Evolutionary conservation across 2,113 vertebrate genomes (phyloP), one percentile per base, ranked within the genome.

Genomic region (Paraplagusia blochii): DNA sequence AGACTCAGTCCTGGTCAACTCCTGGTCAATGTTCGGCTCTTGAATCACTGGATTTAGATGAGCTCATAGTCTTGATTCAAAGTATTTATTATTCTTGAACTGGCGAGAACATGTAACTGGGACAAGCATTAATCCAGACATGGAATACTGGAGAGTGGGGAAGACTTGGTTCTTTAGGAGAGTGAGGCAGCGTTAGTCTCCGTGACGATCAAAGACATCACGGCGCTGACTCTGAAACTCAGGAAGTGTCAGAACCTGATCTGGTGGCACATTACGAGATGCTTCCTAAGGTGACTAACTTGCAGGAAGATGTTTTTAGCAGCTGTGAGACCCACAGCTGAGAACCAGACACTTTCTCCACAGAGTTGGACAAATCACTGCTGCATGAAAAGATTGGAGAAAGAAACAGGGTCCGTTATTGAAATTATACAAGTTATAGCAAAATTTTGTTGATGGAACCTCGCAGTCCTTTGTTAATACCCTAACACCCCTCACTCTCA

Each of bases 291-390:
- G 57, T 69, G 46, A 19, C 18, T 0, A 43, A 46, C 60, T 74
- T 65, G 36, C 47, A 9, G 36, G 35, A n/a, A 53, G 56, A 89
- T 84, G 76, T 59, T 54, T 88, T 77, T 35, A 82, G 72, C 88
- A 91, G 86, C 82, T 88, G 86, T 69, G 66, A 64, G 66, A 18
- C 33, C 70, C 63, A 36, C 61, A 8, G 56, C 57, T 72, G 58
- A 16, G 36, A 10, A 46, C n/a, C 54, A 19, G 43, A 65, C 22
- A 8, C 9, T 15, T 62, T 44, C 58, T 40, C 14, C 7, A 9
- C 29, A 43, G 68, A 76, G 47, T 29, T 29, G 22, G 22, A 29
- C 22, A 6, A 29, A 29, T 29, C 22, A 29, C 38, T 40, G 11
- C 38, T 11, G 38, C 13, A 10, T 38, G 9, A 9, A 38, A 9